Percentiles rank a stretch among this genome's conserved stretches.
Evolutionary conservation across 1,140 invertebrate genomes (phyloP).

Genomic region (Drosophila bocki): DNA sequence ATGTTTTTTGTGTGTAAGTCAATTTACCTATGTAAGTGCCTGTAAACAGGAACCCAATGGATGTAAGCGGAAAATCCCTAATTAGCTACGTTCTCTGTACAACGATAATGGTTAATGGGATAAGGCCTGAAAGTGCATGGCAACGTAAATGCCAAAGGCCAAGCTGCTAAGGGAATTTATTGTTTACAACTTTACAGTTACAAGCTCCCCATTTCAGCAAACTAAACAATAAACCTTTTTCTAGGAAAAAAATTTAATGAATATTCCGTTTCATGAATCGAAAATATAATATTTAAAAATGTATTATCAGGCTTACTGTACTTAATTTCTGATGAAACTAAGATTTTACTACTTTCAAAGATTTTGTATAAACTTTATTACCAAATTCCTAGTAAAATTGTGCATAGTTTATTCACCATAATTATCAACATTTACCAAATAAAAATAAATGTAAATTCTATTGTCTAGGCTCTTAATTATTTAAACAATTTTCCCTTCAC

Average conservation of each 20-base stretch:
- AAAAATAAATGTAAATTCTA: neutral
- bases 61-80: conserved; percentile 32
- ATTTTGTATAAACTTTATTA: neutral
- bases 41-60: conserved; percentile 31
- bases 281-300: neutral
- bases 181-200: conserved; percentile 15
- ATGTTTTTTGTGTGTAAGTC: neutral
- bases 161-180: neutral
- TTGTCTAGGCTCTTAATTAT: neutral
- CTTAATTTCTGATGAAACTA: too few species aligned
- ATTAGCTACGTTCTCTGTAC: conserved; percentile 22
- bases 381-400: neutral
- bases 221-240: too few species aligned
- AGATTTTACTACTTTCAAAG: too few species aligned
- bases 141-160: conserved; percentile 2
- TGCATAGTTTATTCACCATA: neutral
- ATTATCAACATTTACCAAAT: neutral
- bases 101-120: conserved; percentile 3
- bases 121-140: neutral
- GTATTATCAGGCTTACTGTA: neutral
- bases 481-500: conserved; percentile 2
- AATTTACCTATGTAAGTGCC: conserved; percentile 26
- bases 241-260: too few species aligned
- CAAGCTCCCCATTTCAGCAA: neutral
- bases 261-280: neutral